These are phyloP conservation scores for Alentia gelatinosa DNA, from an alignment of 2,888 invertebrate species.

Conservation along the genomic window DNA sequence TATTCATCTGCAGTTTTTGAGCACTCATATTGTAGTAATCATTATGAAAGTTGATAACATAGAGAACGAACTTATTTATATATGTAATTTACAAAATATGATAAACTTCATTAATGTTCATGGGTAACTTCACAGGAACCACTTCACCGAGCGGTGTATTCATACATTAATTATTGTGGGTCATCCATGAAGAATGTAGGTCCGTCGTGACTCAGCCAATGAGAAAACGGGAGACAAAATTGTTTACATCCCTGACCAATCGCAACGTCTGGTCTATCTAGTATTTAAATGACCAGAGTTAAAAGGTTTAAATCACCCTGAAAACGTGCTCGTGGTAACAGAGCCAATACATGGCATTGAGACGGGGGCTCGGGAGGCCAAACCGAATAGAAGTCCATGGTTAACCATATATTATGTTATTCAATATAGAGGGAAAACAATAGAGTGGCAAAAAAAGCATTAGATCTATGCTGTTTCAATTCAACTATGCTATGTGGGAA, in stretches of 20 bases:
- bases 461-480: too few species aligned
- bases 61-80: not conserved
- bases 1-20: not conserved
- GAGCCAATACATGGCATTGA: too few species aligned
- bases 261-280: not conserved
- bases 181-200: constrained; percentile 51
- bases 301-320: constrained; percentile 18
- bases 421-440: too few species aligned
- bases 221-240: not conserved
- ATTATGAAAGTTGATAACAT: not conserved
- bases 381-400: too few species aligned
- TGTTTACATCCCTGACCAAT: constrained; percentile 32
- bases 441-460: too few species aligned
- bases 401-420: too few species aligned
- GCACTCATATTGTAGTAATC: not conserved
- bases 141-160: not conserved
- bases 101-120: not conserved
- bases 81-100: not conserved
- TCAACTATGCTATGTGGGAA: too few species aligned
- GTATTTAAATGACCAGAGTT: constrained; percentile 42
- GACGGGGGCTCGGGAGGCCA: too few species aligned
- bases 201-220: not conserved
- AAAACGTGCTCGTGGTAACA: not conserved
- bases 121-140: constrained; percentile 30
- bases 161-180: constrained; percentile 42